These are phyloP conservation scores for Microctonus aethiopoides DNA, from an alignment of 2,888 invertebrate species.

Conservation along the genomic window DNA sequence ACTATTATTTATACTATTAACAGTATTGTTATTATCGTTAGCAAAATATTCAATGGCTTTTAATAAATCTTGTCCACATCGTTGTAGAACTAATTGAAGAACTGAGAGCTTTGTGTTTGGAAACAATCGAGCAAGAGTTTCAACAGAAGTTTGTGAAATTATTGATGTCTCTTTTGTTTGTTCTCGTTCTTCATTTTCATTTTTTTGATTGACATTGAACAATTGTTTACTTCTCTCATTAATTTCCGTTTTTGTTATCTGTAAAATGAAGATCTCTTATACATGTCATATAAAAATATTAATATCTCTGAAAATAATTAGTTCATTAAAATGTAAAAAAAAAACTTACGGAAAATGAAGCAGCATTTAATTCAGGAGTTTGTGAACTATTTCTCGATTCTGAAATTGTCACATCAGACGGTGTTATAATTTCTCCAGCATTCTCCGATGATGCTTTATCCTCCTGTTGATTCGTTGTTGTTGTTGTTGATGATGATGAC, in stretches of 20 bases:
- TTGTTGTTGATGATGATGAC: not conserved
- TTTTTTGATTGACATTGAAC: not conserved
- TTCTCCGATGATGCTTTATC: slow-evolving; percentile 28
- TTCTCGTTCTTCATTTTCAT: not conserved
- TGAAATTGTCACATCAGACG: not conserved
- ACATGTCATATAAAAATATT: not conserved
- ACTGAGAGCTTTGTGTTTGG: slow-evolving; percentile 90
- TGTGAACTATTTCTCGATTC: not conserved
- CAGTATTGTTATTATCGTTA: slow-evolving; percentile 40
- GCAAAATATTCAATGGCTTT: slow-evolving; percentile 89
- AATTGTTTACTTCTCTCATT: slow-evolving; percentile 1
- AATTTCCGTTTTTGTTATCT: not conserved
- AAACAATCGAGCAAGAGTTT: slow-evolving; percentile 89
- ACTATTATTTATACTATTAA: slow-evolving; percentile 41
- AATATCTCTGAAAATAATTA: no score
- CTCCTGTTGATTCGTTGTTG: slow-evolving; percentile 30
- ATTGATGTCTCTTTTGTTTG: slow-evolving; percentile 46
- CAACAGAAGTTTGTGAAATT: slow-evolving; percentile 80
- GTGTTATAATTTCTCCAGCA: not conserved
- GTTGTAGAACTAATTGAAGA: slow-evolving; percentile 88
- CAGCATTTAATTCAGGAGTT: not conserved
- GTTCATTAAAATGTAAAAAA: not conserved
- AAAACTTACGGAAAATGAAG: not conserved
- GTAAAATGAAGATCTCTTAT: not conserved
- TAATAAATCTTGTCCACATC: slow-evolving; percentile 91